Evolutionary conservation across 2,888 invertebrate genomes (phyloP), one percentile per base, ranked within the genome.

Genomic region (Macropis europaea): DNA sequence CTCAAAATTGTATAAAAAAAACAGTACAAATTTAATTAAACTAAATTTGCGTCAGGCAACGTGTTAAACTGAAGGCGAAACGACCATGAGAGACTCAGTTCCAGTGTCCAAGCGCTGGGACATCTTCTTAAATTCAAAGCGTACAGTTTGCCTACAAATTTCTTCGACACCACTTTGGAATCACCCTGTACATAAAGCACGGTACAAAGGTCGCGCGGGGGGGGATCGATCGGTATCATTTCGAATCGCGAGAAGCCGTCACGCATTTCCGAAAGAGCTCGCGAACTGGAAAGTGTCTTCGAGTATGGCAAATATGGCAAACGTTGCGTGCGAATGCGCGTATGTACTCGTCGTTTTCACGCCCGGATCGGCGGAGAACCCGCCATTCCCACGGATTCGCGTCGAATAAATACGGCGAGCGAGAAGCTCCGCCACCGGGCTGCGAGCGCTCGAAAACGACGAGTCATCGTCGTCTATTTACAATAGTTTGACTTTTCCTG

Each of bases 291-390:
- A 47, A 52, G 28, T 34, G 56, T 69, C 61, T 45, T 40, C 48
- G 43, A 60, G 52, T 73, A 71, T 66, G 64, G 54, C 36, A 67
- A 68, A 77, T 71, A 71, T 74, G 63, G 61, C 77, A 71, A 71
- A 68, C 45, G 47, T 69, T 54, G 36, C 59, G 30, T 15, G 26
- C 40, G 38, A 30, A 38, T 15, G 47, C 30, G 9, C 9, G 24
- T 7, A 43, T 42, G 59, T 34, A 30, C 36, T 40, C 48, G 59
- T 43, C 64, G 28, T 54, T 52, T 50, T 38, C 52, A 36, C 34
- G 24, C 28, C 9, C 11, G 11, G 19, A 9, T 50, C 9, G n/a
- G 13, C 38, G 26, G 42, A 32, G 17, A 13, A 50, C 32, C 9
- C 22, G 13, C 57, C 24, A 17, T 26, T 13, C n/a, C n/a, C 17